Conservation (phyloP, 2,797 vertebrate genomes). For the Aulostomus chinensis region DNA sequence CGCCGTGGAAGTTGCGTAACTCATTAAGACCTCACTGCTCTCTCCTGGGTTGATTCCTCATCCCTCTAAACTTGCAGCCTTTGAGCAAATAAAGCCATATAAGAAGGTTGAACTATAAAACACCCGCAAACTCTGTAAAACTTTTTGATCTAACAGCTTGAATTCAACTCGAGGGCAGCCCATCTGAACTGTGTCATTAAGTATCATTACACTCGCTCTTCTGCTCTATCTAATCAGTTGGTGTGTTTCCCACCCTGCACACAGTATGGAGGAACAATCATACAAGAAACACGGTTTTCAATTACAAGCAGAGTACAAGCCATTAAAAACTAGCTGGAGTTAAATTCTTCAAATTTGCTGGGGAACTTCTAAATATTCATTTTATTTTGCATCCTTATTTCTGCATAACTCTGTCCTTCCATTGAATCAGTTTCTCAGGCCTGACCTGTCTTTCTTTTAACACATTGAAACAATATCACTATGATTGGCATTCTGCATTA, state of each 20-base stretch:
- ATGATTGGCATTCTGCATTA: conserved; percentile 70
- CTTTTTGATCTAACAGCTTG: conserved; percentile 63
- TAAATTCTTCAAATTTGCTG: not conserved
- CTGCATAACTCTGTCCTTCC: conserved; percentile 47
- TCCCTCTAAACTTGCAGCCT: conserved; percentile 74
- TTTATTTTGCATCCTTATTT: not conserved
- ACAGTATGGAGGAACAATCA: conserved; percentile 22
- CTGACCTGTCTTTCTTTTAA: conserved; percentile 50
- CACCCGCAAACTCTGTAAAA: conserved; percentile 70
- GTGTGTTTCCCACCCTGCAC: conserved; percentile 22
- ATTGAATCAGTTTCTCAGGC: conserved; percentile 22
- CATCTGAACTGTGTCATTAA: conserved; percentile 62
- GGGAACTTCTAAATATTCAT: too few species aligned
- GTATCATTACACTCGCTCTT: conserved; percentile 43
- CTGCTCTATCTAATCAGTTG: conserved; percentile 47
- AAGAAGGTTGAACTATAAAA: conserved; percentile 73
- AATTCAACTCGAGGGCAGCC: conserved; percentile 61
- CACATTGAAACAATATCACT: conserved; percentile 58
- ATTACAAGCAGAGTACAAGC: not conserved
- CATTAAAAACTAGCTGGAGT: not conserved
- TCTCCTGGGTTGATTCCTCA: conserved; percentile 68
- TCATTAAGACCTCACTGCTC: conserved; percentile 77
- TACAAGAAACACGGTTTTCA: conserved; percentile 13
- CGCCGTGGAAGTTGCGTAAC: conserved; percentile 80
- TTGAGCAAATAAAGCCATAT: conserved; percentile 78